phyloP scores from a whole-genome alignment of 2,797 vertebrate genomes.

The Thamnophis elegans region DNA sequence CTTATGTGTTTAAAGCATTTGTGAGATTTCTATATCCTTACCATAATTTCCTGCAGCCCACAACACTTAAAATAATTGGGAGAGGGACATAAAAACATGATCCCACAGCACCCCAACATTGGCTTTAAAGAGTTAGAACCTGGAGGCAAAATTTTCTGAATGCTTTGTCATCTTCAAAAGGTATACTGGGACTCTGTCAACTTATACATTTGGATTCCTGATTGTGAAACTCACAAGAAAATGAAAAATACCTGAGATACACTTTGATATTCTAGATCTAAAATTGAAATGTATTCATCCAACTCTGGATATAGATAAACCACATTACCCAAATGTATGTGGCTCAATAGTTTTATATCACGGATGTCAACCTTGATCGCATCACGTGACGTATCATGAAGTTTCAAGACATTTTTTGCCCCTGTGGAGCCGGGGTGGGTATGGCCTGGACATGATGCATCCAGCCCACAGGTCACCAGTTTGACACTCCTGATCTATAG shows the following conservation, averaged over 20 bases:
- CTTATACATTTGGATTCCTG: not conserved
- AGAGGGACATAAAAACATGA: not conserved
- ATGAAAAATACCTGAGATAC: not conserved
- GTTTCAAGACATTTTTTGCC: no score
- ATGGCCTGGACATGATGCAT: no score
- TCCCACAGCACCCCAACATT: not conserved
- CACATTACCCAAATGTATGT: not conserved
- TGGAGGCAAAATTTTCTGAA: not conserved
- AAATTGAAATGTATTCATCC: not conserved
- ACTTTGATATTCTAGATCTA: not conserved
- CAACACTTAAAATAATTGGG: not conserved
- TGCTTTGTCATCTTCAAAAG: not conserved
- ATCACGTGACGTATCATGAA: fast-evolving
- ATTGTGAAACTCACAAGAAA: not conserved
- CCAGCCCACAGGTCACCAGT: no score
- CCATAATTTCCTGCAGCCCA: not conserved
- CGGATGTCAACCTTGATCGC: fast-evolving
- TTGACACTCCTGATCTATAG: not conserved
- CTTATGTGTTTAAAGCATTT: not conserved
- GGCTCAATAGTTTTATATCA: not conserved
- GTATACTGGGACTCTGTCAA: no score
- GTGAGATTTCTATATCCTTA: not conserved
- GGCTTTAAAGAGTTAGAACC: not conserved
- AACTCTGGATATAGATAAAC: not conserved
- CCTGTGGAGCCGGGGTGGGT: no score